Percentiles rank a stretch among this genome's conserved stretches.
Evolutionary conservation across 92 coral and sea anemone genomes (phyloP).

Genomic region (Phenganax subtilis): DNA sequence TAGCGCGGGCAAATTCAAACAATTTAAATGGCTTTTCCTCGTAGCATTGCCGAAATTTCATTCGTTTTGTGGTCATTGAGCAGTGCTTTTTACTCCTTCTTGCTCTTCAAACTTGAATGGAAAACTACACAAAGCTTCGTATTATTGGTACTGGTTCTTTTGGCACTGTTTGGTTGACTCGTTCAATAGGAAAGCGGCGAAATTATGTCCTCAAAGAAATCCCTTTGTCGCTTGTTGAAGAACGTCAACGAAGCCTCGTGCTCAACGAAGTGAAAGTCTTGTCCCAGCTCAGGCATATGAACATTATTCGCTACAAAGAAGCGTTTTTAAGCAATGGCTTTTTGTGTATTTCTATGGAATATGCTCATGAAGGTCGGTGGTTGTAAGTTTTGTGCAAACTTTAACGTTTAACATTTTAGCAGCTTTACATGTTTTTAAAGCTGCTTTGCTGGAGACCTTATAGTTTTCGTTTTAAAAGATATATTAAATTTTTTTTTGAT

Average conservation of each 20-base stretch:
- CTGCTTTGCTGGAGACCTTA: too few species aligned
- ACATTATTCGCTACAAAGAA: slow-evolving; percentile 81
- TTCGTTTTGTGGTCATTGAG: too few species aligned
- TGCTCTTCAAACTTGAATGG: slow-evolving; percentile 45
- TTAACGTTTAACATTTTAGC: too few species aligned
- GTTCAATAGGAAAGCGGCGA: slow-evolving; percentile 60
- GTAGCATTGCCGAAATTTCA: too few species aligned
- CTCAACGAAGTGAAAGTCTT: slow-evolving; percentile 90
- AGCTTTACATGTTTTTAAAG: too few species aligned
- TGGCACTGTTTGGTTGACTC: slow-evolving; percentile 86
- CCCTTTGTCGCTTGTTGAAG: slow-evolving; percentile 57
- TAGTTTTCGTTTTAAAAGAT: too few species aligned
- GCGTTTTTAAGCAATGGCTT: slow-evolving; percentile 68
- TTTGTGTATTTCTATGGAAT: slow-evolving; percentile 87
- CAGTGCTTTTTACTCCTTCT: background rate
- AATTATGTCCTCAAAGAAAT: slow-evolving; percentile 84
- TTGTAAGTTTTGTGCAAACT: background rate
- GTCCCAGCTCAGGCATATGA: slow-evolving; percentile 80
- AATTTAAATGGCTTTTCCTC: too few species aligned
- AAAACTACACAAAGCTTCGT: slow-evolving; percentile 68
- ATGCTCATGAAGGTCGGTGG: slow-evolving; percentile 73
- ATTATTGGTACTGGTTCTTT: slow-evolving; percentile 85
- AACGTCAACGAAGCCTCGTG: slow-evolving; percentile 71
- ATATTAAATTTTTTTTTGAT: too few species aligned
- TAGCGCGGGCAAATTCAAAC: too few species aligned